Conservation (phyloP, 2,888 invertebrate genomes). For the Hoplodrina ambigua region DNA sequence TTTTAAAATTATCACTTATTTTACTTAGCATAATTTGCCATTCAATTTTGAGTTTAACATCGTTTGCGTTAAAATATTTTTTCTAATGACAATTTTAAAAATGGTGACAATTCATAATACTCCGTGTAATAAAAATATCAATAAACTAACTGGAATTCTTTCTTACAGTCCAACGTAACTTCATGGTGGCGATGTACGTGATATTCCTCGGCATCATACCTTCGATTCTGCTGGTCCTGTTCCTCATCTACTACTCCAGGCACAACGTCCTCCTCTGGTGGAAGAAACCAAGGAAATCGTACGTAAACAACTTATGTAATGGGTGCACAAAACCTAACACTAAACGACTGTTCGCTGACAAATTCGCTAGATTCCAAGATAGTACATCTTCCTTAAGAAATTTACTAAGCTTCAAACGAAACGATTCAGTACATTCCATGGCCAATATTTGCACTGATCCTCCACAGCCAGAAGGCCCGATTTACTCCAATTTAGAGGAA, state of each 20-base stretch:
- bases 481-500: slow-evolving; percentile 55
- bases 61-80: too few relatives aligned
- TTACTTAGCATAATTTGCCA: too few relatives aligned
- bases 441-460: slow-evolving; percentile 35
- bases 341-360: slow-evolving; percentile 53
- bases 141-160: slow-evolving; percentile 3
- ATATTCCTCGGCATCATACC: slow-evolving; percentile 97
- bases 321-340: slow-evolving; percentile 49
- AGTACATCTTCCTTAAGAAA: slow-evolving; percentile 56
- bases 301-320: slow-evolving; percentile 77
- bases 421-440: slow-evolving; percentile 29
- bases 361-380: slow-evolving; percentile 61
- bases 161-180: slow-evolving; percentile 92
- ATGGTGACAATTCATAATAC: too few relatives aligned
- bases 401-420: slow-evolving; percentile 59
- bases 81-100: too few relatives aligned
- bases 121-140: not conserved
- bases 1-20: too few relatives aligned
- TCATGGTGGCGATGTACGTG: slow-evolving; percentile 95
- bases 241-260: slow-evolving; percentile 94
- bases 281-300: slow-evolving; percentile 89
- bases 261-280: slow-evolving; percentile 91
- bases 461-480: slow-evolving; percentile 41
- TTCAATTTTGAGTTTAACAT: too few relatives aligned
- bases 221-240: slow-evolving; percentile 91